phyloP scores from a whole-genome alignment of 2,888 invertebrate species.

The Frankliniella fusca region DNA sequence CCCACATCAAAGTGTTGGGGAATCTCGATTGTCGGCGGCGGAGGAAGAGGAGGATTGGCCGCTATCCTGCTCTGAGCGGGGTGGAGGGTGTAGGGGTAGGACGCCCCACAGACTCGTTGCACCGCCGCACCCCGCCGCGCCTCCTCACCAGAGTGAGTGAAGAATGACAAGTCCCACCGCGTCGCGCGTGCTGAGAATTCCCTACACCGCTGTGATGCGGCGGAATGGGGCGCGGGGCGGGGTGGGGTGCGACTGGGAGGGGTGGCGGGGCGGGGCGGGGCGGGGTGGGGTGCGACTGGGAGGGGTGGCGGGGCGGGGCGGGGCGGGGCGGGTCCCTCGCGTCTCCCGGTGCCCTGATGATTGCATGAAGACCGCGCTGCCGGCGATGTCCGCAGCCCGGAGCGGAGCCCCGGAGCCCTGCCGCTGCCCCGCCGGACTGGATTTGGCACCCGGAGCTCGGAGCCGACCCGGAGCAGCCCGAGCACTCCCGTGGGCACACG shows the following conservation, averaged over 20 bases:
- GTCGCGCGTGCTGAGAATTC: too few relatives aligned
- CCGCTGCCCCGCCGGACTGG: too few relatives aligned
- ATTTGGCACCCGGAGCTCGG: too few relatives aligned
- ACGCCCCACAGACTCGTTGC: background rate
- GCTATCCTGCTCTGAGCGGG: too few relatives aligned
- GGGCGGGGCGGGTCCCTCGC: too few relatives aligned
- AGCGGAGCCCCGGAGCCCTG: too few relatives aligned
- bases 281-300: background rate
- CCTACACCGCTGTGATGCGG: too few relatives aligned
- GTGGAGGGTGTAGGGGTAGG: background rate
- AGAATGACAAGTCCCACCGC: background rate
- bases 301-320: background rate
- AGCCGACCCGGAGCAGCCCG: too few relatives aligned
- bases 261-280: background rate
- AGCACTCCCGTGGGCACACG: too few relatives aligned
- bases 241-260: background rate
- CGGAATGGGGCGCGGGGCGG: background rate
- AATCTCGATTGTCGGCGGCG: background rate
- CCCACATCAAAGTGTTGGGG: background rate
- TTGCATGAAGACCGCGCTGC: background rate
- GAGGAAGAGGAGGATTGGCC: background rate
- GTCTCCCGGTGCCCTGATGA: background rate
- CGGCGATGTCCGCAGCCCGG: too few relatives aligned
- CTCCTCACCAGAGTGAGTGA: background rate
- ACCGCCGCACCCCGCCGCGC: background rate